Evolutionary conservation across 2,797 vertebrate genomes (phyloP).

Genomic region (Pelochelys cantorii): DNA sequence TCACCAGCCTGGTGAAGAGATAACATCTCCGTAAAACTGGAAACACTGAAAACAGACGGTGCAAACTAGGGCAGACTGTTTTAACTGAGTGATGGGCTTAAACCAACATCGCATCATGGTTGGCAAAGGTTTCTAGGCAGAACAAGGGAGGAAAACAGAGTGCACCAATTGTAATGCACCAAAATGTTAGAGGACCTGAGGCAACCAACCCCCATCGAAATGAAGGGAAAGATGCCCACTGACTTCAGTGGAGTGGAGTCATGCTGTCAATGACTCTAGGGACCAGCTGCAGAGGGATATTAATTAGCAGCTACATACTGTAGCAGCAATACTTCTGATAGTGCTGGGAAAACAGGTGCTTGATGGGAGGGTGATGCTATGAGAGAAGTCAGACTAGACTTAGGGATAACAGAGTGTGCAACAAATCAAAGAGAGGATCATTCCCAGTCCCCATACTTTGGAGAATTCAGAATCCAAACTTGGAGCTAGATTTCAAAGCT

Average conservation of each 20-base stretch:
- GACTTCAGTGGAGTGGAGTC: neutral
- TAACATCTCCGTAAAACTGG: neutral
- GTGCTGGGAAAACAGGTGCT: neutral
- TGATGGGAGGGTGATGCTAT: neutral
- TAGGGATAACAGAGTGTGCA: neutral
- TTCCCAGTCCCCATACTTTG: fast-evolving
- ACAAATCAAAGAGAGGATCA: neutral
- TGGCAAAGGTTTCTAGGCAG: neutral
- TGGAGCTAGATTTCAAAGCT: neutral
- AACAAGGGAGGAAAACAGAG: neutral
- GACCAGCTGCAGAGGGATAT: neutral
- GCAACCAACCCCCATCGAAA: neutral
- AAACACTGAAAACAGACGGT: fast-evolving
- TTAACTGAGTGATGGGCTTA: fast-evolving
- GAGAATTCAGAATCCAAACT: neutral
- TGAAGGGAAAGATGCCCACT: fast-evolving
- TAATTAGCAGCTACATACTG: neutral
- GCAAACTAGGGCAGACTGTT: fast-evolving
- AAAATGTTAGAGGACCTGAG: neutral
- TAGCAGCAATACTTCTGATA: too few species aligned
- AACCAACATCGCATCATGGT: neutral
- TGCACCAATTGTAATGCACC: neutral
- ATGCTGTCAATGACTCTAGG: neutral
- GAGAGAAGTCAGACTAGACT: neutral
- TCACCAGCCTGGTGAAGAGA: fast-evolving